phyloP scores from a whole-genome alignment of 2,113 vertebrate species.

The Aegotheles bennettii region DNA sequence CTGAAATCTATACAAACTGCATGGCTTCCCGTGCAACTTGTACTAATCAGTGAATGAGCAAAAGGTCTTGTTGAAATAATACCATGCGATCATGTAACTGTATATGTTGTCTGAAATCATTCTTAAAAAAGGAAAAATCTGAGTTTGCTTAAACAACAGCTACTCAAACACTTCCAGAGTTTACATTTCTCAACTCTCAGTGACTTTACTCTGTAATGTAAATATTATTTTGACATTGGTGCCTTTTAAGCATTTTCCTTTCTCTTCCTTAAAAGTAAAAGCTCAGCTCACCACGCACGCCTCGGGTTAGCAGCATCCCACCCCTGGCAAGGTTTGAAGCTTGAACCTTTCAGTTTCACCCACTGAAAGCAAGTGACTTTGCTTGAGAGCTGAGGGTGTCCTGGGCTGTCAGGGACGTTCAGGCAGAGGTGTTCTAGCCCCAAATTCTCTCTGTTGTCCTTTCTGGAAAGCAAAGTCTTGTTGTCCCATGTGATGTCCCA shows the following conservation, averaged over 20 bases:
- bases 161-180: slow-evolving; percentile 49
- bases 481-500: not conserved
- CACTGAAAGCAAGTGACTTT: not conserved
- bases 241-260: slow-evolving; percentile 10
- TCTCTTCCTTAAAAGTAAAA: not conserved
- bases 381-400: not conserved
- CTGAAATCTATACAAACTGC: not conserved
- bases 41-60: not conserved
- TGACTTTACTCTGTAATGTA: slow-evolving; percentile 15
- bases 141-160: slow-evolving; percentile 44
- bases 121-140: not conserved
- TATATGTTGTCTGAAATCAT: not conserved
- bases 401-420: fast-evolving
- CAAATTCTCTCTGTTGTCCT: not conserved
- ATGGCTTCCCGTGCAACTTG: not conserved
- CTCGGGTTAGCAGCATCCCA: not conserved
- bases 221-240: slow-evolving; percentile 26
- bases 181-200: slow-evolving; percentile 32
- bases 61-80: not conserved
- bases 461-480: not conserved
- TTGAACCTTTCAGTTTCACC: not conserved
- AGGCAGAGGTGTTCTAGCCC: not conserved
- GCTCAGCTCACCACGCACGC: not conserved
- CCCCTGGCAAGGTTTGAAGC: fast-evolving
- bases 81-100: not conserved